These are phyloP conservation scores for Theonella swinhoei DNA, from an alignment of 37 sponge, comb jelly and placozoan species.

Conservation along the genomic window DNA sequence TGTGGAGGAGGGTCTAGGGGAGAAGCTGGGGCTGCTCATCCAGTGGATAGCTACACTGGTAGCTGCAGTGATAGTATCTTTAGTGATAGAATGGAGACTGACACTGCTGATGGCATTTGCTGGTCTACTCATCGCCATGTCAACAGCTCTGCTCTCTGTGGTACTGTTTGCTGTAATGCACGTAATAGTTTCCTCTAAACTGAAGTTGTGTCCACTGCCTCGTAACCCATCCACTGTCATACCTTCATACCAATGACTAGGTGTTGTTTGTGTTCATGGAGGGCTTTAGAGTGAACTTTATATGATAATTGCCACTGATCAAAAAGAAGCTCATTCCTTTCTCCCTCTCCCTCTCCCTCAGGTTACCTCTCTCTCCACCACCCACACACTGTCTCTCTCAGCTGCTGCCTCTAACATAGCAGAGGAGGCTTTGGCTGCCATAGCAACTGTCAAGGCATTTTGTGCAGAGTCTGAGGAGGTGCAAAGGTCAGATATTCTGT, in stretches of 20 bases:
- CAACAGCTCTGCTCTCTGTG: constrained; percentile 5
- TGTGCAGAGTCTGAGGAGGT: not conserved
- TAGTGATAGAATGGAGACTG: constrained; percentile 40
- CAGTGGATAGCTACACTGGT: constrained; percentile 65
- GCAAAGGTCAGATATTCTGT: not conserved
- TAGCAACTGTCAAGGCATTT: not conserved
- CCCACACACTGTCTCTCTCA: not conserved
- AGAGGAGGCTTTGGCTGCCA: not conserved
- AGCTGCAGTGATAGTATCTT: constrained; percentile 38
- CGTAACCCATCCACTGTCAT: no score
- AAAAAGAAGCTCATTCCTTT: no score
- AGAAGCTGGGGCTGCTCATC: constrained; percentile 52
- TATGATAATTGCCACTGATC: no score
- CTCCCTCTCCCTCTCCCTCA: no score
- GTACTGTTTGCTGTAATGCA: no score
- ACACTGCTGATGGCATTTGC: constrained; percentile 50
- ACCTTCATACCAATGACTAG: no score
- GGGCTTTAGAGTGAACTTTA: no score
- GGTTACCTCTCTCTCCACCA: not conserved
- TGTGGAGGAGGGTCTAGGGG: constrained; percentile 64
- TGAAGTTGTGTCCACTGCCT: no score
- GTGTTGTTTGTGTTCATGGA: no score
- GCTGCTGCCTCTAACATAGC: not conserved
- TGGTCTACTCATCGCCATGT: constrained; percentile 52
- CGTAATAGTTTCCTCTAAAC: no score